Evolutionary conservation across 2,113 vertebrate genomes (phyloP).

Genomic region (Ranitomeya imitator): DNA sequence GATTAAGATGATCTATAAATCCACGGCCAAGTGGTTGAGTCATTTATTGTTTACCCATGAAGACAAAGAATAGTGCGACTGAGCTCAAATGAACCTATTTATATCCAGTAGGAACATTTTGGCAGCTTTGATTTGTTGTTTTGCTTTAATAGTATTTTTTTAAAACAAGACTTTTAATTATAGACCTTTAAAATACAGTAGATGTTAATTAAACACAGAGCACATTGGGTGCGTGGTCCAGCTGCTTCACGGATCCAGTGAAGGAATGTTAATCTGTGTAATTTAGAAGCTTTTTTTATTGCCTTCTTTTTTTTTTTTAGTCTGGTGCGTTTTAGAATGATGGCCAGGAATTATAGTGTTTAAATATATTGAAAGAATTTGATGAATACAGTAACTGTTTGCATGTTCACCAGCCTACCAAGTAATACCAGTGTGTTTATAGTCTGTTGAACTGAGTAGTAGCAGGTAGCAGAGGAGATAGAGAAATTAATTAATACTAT

Average conservation of each 20-base stretch:
- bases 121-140: not conserved
- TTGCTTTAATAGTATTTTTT: not conserved
- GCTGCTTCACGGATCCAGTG: not conserved
- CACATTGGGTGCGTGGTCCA: not conserved
- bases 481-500: too few relatives aligned
- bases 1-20: not conserved
- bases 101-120: not conserved
- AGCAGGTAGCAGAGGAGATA: too few relatives aligned
- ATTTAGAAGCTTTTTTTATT: not conserved
- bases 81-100: not conserved
- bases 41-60: not conserved
- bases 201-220: not conserved
- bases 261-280: conserved; percentile 23
- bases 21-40: not conserved
- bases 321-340: not conserved
- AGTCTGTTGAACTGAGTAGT: too few relatives aligned
- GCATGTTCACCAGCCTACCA: too few relatives aligned
- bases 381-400: not conserved
- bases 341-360: not conserved
- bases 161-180: not conserved
- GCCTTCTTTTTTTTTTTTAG: not conserved
- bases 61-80: not conserved
- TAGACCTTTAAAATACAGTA: not conserved
- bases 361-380: not conserved
- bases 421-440: not conserved